Evolutionary conservation across 2,888 invertebrate genomes (phyloP).

Genomic region (Parnassius orleans): DNA sequence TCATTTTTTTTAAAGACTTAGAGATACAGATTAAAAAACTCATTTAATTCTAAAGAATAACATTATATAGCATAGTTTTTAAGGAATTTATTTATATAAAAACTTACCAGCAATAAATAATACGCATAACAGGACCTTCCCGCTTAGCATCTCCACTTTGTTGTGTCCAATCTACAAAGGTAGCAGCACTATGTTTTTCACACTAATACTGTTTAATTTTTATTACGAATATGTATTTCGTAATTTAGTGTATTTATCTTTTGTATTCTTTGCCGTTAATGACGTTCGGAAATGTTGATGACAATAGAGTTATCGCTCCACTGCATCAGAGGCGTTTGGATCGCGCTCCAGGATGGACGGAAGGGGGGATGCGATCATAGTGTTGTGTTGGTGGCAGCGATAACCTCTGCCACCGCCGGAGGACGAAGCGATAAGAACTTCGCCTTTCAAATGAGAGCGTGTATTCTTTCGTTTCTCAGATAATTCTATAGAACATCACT

Average conservation of each 20-base stretch:
- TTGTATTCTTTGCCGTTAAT: conserved; percentile 25
- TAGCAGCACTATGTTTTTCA: conserved; percentile 39
- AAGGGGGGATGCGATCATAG: conserved; percentile 48
- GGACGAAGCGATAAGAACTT: conserved; percentile 60
- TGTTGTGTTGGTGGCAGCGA: conserved; percentile 55
- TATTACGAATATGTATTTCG: background rate
- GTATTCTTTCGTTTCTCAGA: conserved; percentile 56
- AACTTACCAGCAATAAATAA: conserved; percentile 68
- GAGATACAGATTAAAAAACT: too few relatives aligned
- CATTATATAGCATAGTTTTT: too few relatives aligned
- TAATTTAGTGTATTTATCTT: conserved; percentile 27
- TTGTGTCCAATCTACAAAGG: conserved; percentile 19
- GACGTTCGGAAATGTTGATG: conserved; percentile 47
- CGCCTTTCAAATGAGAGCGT: conserved; percentile 70
- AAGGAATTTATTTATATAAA: too few relatives aligned
- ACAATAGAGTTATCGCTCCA: conserved; percentile 58
- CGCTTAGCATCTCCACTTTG: conserved; percentile 72
- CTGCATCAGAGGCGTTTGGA: conserved; percentile 57
- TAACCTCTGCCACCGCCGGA: conserved; percentile 69
- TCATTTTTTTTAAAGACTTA: too few relatives aligned
- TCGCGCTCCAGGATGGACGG: conserved; percentile 45
- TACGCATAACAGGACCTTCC: conserved; percentile 61
- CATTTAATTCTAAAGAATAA: too few relatives aligned
- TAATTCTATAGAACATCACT: conserved; percentile 34
- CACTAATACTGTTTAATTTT: conserved; percentile 9